Conservation (phyloP, 2,888 invertebrate species). For the Diploptera punctata region DNA sequence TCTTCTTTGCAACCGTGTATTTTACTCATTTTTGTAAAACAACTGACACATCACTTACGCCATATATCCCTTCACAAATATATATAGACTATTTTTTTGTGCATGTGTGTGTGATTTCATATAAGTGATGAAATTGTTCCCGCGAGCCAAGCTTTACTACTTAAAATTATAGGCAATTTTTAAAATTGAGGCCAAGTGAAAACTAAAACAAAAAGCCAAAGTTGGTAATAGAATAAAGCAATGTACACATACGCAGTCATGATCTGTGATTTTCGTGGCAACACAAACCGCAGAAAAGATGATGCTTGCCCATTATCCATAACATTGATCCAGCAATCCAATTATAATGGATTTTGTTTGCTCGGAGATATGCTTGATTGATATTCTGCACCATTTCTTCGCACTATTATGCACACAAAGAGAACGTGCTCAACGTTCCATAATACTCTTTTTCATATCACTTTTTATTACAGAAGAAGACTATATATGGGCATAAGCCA, state of each 20-base stretch:
- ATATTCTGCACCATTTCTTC: conserved; percentile 12
- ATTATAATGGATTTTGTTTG: conserved; percentile 28
- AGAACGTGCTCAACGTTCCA: conserved; percentile 17
- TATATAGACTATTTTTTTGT: too few species aligned
- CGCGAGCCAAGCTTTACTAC: too few species aligned
- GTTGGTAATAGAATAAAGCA: neutral
- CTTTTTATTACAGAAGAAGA: neutral
- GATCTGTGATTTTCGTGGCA: conserved; percentile 20
- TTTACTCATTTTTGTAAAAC: too few species aligned
- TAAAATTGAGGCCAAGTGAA: neutral
- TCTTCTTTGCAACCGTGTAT: too few species aligned
- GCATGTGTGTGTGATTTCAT: too few species aligned
- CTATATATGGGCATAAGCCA: neutral
- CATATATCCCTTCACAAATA: too few species aligned
- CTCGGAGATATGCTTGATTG: conserved; percentile 14
- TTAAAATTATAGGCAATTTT: neutral
- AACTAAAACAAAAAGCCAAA: neutral
- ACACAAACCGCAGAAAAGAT: neutral
- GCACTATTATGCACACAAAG: neutral
- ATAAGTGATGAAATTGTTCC: too few species aligned
- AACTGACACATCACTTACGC: too few species aligned
- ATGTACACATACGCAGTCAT: neutral
- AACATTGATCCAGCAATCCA: conserved; percentile 40
- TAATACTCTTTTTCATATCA: conserved; percentile 11
- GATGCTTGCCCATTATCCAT: conserved; percentile 36